phyloP scores from a whole-genome alignment of 2,113 vertebrate species.

The Petroica traversi region DNA sequence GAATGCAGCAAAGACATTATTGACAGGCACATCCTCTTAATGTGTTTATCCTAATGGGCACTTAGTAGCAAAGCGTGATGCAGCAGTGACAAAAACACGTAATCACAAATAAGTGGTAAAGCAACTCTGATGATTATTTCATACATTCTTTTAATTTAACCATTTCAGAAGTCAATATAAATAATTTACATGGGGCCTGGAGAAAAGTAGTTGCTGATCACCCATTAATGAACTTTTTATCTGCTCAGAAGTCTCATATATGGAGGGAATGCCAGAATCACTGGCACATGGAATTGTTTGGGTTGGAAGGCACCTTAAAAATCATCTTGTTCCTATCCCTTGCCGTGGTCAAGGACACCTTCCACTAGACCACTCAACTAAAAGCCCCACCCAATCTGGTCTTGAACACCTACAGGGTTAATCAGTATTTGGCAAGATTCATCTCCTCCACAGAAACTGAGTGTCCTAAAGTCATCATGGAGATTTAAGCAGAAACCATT shows the following conservation, averaged over 20 bases:
- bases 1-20: background rate
- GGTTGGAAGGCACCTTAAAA: background rate
- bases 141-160: background rate
- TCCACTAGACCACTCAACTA: background rate
- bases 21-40: constrained; percentile 25
- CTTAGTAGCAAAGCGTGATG: background rate
- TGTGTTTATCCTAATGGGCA: background rate
- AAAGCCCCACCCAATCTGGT: background rate
- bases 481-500: too few relatives aligned
- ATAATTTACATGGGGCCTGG: background rate
- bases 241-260: background rate
- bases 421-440: background rate
- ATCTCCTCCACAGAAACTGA: too few relatives aligned
- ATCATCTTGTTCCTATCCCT: background rate
- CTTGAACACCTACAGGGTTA: background rate
- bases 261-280: background rate
- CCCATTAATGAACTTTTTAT: background rate
- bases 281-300: background rate
- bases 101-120: background rate
- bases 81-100: background rate
- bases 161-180: background rate
- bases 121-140: background rate
- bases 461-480: too few relatives aligned
- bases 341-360: background rate
- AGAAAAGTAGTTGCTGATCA: background rate